Evolutionary conservation across 1,140 invertebrate genomes (phyloP).

Genomic region (Samia ricini): DNA sequence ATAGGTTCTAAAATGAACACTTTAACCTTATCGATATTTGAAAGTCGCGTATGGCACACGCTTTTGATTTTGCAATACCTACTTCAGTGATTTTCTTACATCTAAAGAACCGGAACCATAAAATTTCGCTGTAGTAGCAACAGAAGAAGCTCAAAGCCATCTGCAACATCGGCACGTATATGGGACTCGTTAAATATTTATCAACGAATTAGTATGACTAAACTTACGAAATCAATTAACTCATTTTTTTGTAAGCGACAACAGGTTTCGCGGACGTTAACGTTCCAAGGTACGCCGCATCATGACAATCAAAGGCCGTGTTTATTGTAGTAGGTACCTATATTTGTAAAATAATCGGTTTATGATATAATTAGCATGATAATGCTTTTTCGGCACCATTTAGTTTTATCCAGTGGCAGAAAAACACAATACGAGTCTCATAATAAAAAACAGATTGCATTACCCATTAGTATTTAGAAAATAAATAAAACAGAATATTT

Average conservation of each 20-base stretch:
- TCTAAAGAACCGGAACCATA: slow-evolving; percentile 37
- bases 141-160: slow-evolving; percentile 48
- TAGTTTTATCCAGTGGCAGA: too few species aligned
- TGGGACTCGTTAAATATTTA: slow-evolving; percentile 63
- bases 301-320: slow-evolving; percentile 19
- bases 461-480: too few species aligned
- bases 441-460: too few species aligned
- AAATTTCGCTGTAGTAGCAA: slow-evolving; percentile 55
- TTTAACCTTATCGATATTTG: not conserved
- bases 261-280: slow-evolving; percentile 42
- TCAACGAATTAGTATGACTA: slow-evolving; percentile 68
- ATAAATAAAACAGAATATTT: too few species aligned
- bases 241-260: slow-evolving; percentile 47
- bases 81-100: slow-evolving; percentile 3
- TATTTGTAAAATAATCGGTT: not conserved
- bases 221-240: slow-evolving; percentile 72
- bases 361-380: not conserved
- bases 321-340: too few species aligned
- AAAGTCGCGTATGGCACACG: not conserved
- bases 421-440: too few species aligned
- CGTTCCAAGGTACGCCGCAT: slow-evolving; percentile 48
- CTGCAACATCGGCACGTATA: slow-evolving; percentile 56
- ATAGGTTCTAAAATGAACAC: not conserved
- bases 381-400: not conserved
- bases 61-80: not conserved